Evolutionary conservation across 2,888 invertebrate genomes (phyloP).

Genomic region (Alcis repandata): DNA sequence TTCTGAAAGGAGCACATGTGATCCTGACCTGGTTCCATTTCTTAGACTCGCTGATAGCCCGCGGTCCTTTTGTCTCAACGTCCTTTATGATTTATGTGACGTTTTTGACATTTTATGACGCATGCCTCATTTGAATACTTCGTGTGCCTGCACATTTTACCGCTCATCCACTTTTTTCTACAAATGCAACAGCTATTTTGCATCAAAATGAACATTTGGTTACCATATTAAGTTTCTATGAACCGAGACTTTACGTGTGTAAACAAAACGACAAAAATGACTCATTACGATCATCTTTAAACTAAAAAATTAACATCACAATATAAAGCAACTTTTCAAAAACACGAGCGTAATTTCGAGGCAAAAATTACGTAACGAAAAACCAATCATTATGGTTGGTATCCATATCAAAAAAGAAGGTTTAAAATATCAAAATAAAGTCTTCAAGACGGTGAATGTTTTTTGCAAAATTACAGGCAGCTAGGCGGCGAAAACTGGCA

Average conservation of each 20-base stretch:
- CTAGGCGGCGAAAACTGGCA: constrained; percentile 81
- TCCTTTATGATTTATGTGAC: constrained; percentile 84
- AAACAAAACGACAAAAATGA: constrained; percentile 68
- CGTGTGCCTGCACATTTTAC: constrained; percentile 84
- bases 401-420: constrained; percentile 59
- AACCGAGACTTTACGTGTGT: constrained; percentile 69
- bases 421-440: constrained; percentile 72
- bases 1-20: constrained; percentile 74
- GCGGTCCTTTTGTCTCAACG: constrained; percentile 71
- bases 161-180: constrained; percentile 71
- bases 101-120: constrained; percentile 83
- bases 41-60: constrained; percentile 67
- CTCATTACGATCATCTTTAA: constrained; percentile 64
- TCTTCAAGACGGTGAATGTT: constrained; percentile 71
- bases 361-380: constrained; percentile 60
- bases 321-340: constrained; percentile 45
- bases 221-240: constrained; percentile 83
- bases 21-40: constrained; percentile 83
- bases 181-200: constrained; percentile 67
- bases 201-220: constrained; percentile 85
- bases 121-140: constrained; percentile 83
- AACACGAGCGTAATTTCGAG: constrained; percentile 37
- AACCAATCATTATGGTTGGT: constrained; percentile 61
- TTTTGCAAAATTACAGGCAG: constrained; percentile 79
- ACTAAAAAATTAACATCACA: constrained; percentile 36